Percentiles rank a stretch among this genome's conserved stretches.
Evolutionary conservation across 2,888 invertebrate genomes (phyloP).

Genomic region (Oegoconia quadripuncta): DNA sequence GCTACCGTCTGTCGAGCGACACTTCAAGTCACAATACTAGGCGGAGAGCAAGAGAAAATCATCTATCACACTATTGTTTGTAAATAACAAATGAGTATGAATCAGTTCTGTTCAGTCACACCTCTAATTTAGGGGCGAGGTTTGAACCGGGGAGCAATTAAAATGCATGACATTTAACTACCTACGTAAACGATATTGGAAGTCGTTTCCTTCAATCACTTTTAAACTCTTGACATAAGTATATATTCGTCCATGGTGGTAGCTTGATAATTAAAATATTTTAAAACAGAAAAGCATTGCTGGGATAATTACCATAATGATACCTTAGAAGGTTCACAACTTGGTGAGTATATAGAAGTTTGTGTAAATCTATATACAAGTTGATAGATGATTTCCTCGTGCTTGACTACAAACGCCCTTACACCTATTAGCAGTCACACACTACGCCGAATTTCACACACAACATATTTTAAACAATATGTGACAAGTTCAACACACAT

Average conservation of each 20-base stretch:
- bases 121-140: background rate
- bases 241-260: too few species aligned
- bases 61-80: background rate
- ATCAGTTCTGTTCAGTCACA: background rate
- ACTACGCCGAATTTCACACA: constrained; percentile 10
- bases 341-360: too few species aligned
- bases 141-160: background rate
- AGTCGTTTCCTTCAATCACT: too few species aligned
- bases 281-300: too few species aligned
- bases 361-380: too few species aligned
- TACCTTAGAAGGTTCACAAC: too few species aligned
- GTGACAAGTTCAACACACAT: background rate
- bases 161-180: too few species aligned
- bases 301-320: too few species aligned
- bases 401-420: constrained; percentile 2
- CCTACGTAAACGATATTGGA: too few species aligned
- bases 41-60: background rate
- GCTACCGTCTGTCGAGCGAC: constrained; percentile 69
- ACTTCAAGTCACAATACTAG: constrained; percentile 53
- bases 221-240: too few species aligned
- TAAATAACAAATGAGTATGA: background rate
- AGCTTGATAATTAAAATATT: too few species aligned
- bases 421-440: constrained; percentile 12
- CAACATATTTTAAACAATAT: constrained; percentile 2
- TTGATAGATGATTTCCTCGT: constrained; percentile 5